Percentiles rank a stretch among this genome's conserved stretches.
Evolutionary conservation across 2,888 invertebrate species (phyloP).

Genomic region (Euclidia mi): DNA sequence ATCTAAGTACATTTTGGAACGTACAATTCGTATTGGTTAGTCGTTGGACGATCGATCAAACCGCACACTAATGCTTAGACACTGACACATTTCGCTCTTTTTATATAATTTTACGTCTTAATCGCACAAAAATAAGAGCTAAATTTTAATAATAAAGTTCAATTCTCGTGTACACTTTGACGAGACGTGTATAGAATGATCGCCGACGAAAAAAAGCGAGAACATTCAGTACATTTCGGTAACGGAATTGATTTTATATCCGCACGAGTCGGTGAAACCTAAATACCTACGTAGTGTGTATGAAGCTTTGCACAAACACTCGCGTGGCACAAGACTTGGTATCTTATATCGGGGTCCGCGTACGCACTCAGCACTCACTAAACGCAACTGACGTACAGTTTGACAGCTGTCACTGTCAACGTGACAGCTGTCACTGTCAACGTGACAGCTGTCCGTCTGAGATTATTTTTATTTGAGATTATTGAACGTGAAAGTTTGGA

Average conservation of each 20-base stretch:
- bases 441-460: slow-evolving; percentile 14
- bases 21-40: background rate
- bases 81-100: slow-evolving; percentile 17
- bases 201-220: slow-evolving; percentile 44
- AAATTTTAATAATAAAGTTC: slow-evolving; percentile 16
- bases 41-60: slow-evolving; percentile 13
- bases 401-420: slow-evolving; percentile 19
- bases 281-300: slow-evolving; percentile 58
- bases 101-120: slow-evolving; percentile 25
- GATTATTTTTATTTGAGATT: slow-evolving; percentile 35
- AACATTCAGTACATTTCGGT: slow-evolving; percentile 52
- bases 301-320: slow-evolving; percentile 71
- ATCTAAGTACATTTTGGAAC: slow-evolving; percentile 6
- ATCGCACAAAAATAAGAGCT: slow-evolving; percentile 20
- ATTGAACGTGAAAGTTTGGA: slow-evolving; percentile 1
- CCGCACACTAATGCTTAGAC: slow-evolving; percentile 16
- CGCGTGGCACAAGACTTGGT: slow-evolving; percentile 70
- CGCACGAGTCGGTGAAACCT: slow-evolving; percentile 50
- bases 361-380: slow-evolving; percentile 13
- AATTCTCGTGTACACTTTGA: slow-evolving; percentile 17
- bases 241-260: slow-evolving; percentile 73
- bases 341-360: slow-evolving; percentile 34
- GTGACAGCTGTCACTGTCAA: slow-evolving; percentile 4
- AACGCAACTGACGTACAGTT: slow-evolving; percentile 17
- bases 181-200: slow-evolving; percentile 46